Conservation (phyloP, 2,797 vertebrate species). For the Eupleurogrammus muticus region DNA sequence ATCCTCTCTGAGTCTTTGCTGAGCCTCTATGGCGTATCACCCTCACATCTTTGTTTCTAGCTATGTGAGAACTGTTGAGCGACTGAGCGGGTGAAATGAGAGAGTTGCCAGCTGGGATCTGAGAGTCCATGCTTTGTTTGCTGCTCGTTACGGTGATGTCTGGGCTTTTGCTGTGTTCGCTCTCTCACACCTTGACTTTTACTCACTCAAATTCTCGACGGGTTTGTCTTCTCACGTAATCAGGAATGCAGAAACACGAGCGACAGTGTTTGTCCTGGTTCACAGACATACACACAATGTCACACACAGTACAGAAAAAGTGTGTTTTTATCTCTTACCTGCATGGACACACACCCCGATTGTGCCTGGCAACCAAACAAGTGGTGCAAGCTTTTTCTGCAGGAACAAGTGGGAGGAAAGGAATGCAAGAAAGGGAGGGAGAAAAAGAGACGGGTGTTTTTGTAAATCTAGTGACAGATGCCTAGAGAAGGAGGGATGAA, state of each 20-base stretch:
- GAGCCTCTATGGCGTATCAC: conserved; percentile 29
- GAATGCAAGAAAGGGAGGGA: conserved; percentile 29
- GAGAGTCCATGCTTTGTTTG: conserved; percentile 82
- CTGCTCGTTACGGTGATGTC: conserved; percentile 56
- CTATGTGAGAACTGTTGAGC: conserved; percentile 89
- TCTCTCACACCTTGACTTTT: conserved; percentile 55
- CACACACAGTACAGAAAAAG: not conserved
- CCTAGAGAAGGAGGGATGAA: not conserved
- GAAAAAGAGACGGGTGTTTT: conserved; percentile 27
- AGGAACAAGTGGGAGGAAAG: conserved; percentile 45
- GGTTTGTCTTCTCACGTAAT: conserved; percentile 32
- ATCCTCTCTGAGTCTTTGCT: not conserved
- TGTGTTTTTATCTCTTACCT: not conserved
- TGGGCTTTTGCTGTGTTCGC: conserved; percentile 53
- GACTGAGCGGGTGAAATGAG: conserved; percentile 91
- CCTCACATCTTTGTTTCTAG: conserved; percentile 86
- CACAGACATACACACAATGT: not conserved
- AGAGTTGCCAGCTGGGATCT: conserved; percentile 88
- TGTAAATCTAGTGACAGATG: conserved; percentile 41
- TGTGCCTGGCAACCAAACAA: conserved; percentile 34
- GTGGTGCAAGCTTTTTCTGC: conserved; percentile 28
- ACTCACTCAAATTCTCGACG: conserved; percentile 3
- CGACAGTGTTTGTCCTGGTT: not conserved
- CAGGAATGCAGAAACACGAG: not conserved
- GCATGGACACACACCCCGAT: not conserved